Percentiles rank a stretch among this genome's conserved stretches.
phyloP scores from a whole-genome alignment of 2,113 vertebrate species.

The Seriola dumerili region DNA sequence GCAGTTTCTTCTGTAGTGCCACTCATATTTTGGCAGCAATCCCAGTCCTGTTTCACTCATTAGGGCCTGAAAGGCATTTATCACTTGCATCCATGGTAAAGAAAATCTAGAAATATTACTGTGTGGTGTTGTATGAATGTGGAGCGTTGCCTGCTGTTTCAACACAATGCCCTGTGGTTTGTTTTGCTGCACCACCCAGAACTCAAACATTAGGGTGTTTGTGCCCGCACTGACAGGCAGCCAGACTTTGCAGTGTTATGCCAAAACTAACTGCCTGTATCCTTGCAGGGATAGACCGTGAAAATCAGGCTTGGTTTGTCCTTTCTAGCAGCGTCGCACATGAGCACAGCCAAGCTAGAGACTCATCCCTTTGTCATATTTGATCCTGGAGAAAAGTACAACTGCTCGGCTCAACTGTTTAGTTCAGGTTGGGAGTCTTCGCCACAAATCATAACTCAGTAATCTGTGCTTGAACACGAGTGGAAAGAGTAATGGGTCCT shows the following conservation, averaged over 20 bases:
- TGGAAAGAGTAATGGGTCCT: constrained; percentile 51
- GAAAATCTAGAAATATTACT: constrained; percentile 36
- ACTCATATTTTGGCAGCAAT: constrained; percentile 58
- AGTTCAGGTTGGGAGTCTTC: constrained; percentile 1
- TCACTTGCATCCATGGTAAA: constrained; percentile 30
- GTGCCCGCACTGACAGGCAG: constrained; percentile 61
- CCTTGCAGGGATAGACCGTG: constrained; percentile 47
- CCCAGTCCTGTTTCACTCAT: constrained; percentile 43
- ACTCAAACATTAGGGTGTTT: constrained; percentile 75
- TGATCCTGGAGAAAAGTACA: constrained; percentile 25
- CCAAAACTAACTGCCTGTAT: constrained; percentile 71
- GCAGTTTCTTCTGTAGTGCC: constrained; percentile 33
- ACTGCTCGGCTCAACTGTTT: constrained; percentile 21
- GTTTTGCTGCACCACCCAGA: constrained; percentile 71
- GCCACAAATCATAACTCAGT: constrained; percentile 9
- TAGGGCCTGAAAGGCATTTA: constrained; percentile 42
- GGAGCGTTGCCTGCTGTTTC: constrained; percentile 56
- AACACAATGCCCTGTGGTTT: constrained; percentile 69
- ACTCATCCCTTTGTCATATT: constrained; percentile 31
- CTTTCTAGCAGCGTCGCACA: constrained; percentile 27
- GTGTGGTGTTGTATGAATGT: constrained; percentile 28
- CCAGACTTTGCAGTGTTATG: constrained; percentile 46
- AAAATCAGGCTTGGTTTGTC: constrained; percentile 43
- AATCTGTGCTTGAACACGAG: constrained; percentile 33
- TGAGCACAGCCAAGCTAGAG: constrained; percentile 3